Percentiles rank a stretch among this genome's conserved stretches.
These are phyloP conservation scores for Brachionus manjavacas DNA, from an alignment of 1,140 invertebrate genomes.

Conservation along the genomic window DNA sequence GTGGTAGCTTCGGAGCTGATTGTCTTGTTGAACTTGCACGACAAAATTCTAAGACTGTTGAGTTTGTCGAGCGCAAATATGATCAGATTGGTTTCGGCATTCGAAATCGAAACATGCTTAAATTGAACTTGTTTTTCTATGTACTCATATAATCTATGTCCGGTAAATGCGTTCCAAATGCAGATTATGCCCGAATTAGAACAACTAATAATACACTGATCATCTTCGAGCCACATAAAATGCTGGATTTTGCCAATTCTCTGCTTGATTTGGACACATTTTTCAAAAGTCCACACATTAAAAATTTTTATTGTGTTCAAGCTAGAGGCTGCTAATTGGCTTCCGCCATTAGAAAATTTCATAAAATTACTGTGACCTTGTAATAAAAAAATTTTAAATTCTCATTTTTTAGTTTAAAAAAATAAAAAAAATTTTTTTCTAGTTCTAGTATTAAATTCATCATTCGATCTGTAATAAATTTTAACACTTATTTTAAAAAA, in stretches of 20 bases:
- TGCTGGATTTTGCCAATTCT: slow-evolving; percentile 14
- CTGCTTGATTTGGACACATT: not conserved
- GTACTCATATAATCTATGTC: slow-evolving; percentile 8
- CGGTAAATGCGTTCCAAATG: slow-evolving; percentile 11
- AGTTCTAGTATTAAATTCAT: too few species aligned
- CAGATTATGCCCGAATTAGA: slow-evolving; percentile 15
- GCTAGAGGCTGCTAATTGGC: not conserved
- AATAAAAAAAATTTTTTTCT: too few species aligned
- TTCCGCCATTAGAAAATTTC: slow-evolving; percentile 9
- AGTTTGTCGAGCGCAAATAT: not conserved
- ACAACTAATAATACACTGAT: not conserved
- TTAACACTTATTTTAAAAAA: not conserved
- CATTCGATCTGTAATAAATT: too few species aligned
- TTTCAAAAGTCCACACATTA: slow-evolving; percentile 6
- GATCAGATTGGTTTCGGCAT: not conserved
- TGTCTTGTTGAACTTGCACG: not conserved
- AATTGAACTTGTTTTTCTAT: slow-evolving; percentile 37
- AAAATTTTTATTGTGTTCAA: not conserved
- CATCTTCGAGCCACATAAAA: not conserved
- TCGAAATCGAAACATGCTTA: not conserved
- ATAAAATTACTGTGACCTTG: not conserved
- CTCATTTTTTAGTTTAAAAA: too few species aligned
- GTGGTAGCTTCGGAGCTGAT: not conserved
- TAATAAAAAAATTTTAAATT: not conserved
- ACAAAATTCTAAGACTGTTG: not conserved